A percentile compares a stretch with the other conserved stretches of the same genome.
These are phyloP conservation scores for Zapus hudsonius DNA, from an alignment of 2,113 vertebrate species.

Conservation along the genomic window DNA sequence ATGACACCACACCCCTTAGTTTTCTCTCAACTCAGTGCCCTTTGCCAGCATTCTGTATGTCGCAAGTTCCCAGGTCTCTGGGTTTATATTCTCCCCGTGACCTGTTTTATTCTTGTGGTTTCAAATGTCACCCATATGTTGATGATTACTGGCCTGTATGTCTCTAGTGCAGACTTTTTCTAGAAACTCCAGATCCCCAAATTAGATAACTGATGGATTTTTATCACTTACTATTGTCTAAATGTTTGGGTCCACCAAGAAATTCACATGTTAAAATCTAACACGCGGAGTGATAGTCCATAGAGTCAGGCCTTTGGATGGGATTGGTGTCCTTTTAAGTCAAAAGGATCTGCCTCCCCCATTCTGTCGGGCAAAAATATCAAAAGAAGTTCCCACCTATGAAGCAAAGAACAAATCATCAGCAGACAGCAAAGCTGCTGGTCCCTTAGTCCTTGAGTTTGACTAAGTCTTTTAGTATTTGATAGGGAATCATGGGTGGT, in stretches of 20 bases:
- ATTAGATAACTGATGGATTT: not conserved
- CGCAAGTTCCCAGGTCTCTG: not conserved
- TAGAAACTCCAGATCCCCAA: not conserved
- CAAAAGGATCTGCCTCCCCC: not conserved
- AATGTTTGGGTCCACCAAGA: not conserved
- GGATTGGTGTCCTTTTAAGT: not conserved
- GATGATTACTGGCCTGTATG: not conserved
- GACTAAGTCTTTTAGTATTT: not conserved
- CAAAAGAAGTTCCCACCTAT: not conserved
- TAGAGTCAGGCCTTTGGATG: not conserved
- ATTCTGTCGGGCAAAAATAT: not conserved
- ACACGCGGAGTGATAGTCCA: not conserved
- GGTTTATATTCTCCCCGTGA: not conserved
- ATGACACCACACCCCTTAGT: not conserved
- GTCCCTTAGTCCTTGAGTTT: not conserved
- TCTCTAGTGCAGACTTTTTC: not conserved
- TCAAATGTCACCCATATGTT: not conserved
- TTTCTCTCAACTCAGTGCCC: not conserved
- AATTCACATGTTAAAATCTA: not conserved
- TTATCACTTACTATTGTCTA: not conserved
- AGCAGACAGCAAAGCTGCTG: not conserved
- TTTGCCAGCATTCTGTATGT: not conserved
- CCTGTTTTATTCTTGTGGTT: not conserved
- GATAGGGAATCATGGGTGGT: not conserved
- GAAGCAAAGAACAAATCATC: not conserved